A percentile compares a stretch with the other conserved stretches of the same genome.
Conservation (phyloP, 2,113 vertebrate species). For the Oxyura jamaicensis region DNA sequence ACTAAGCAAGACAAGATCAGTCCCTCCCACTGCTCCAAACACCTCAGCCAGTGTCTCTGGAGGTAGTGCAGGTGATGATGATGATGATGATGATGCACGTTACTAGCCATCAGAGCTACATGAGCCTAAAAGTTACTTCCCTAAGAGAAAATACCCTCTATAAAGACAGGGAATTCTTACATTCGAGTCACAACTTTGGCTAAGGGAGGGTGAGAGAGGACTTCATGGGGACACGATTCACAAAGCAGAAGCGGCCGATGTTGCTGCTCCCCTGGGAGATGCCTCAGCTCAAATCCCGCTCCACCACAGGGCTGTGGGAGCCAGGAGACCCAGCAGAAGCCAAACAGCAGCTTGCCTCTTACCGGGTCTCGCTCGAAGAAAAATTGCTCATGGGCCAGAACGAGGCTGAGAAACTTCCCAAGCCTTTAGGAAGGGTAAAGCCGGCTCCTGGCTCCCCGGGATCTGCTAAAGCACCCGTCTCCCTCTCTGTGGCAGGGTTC, state of each 20-base stretch:
- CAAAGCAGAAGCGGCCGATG: fast-evolving
- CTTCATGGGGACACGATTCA: fast-evolving
- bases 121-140: background rate
- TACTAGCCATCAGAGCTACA: fast-evolving
- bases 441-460: background rate
- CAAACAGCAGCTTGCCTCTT: background rate
- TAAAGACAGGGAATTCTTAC: background rate
- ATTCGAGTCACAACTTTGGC: background rate
- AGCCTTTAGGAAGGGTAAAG: background rate
- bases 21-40: background rate
- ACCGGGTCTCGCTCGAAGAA: fast-evolving
- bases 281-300: background rate
- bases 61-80: no score
- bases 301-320: background rate
- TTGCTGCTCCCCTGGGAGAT: background rate
- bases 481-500: slow-evolving; percentile 81
- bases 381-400: background rate
- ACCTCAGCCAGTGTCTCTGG: background rate
- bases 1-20: fast-evolving
- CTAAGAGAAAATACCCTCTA: fast-evolving
- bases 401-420: fast-evolving
- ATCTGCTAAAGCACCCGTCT: background rate
- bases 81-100: fast-evolving
- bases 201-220: background rate
- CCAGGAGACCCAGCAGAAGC: background rate